Base-by-base conservation (phyloP, 2,888 invertebrate genomes). In the Hoplodrina ambigua region DNA sequence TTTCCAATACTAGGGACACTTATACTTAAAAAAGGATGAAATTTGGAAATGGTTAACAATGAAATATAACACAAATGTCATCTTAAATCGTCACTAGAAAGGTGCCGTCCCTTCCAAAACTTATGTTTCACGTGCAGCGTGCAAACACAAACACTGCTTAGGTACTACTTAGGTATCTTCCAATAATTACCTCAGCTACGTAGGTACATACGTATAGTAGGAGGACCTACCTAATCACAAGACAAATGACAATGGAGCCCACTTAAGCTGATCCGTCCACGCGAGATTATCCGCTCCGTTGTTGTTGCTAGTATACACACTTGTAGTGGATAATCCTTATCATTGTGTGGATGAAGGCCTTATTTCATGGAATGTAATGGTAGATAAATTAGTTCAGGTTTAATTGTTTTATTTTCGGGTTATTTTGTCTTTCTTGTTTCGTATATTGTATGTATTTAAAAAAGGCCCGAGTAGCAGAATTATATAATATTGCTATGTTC, bases 221-320 rank as follows among this genome's bases (percentile, higher is more conserved):
- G 69, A 69, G 68, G 54, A 71, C 59, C 75, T 85, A 73, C 71
- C 77, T 87, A 86, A 86, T 87, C 83, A 82, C 82, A 81, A 86
- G 83, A 89, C 86, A 86, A 88, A 87, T 83, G 86, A 85, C 81
- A 79, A 73, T 79, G 57, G 82, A 84, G 86, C 72, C 81, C 85
- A 85, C 83, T 87, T 86, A 86, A 85, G 81, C 83, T 85, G 85
- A 86, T 85, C 87, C 83, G 82, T 85, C 80, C 79, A 80, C 82
- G 80, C 69, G 69, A 86, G 86, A 88, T 90, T 86, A 88, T 83
- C 83, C 78, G 52, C 64, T 65, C 55, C 53, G 72, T 53, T 67
- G 69, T 78, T 73, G 67, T 75, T 76, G 69, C 60, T 72, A 69
- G 46, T 72, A 53, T 75, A 77, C 71, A 69, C 68, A 75, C 75